phyloP scores from a whole-genome alignment of 2,113 vertebrate genomes.

The Rhodinocichla rosea region DNA sequence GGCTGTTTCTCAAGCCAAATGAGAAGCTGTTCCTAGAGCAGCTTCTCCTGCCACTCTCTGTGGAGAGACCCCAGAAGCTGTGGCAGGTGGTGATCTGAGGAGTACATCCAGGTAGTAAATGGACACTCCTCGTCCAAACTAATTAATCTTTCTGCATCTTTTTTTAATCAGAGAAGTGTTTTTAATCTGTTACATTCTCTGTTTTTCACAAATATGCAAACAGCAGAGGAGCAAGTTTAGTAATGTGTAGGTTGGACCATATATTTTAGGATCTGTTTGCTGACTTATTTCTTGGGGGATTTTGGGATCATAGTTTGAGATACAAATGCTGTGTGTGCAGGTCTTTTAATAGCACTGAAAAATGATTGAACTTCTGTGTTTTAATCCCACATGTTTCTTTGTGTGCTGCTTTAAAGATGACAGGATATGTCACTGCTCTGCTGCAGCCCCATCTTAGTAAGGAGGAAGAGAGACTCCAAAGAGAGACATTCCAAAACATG shows the following conservation, averaged over 20 bases:
- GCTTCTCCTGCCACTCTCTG: background rate
- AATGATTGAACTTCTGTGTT: background rate
- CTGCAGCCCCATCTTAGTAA: background rate
- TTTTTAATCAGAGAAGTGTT: background rate
- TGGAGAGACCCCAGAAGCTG: background rate
- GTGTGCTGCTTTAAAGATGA: background rate
- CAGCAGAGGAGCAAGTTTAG: background rate
- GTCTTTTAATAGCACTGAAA: background rate
- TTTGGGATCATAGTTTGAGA: background rate
- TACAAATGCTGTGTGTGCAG: background rate
- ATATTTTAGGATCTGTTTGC: background rate
- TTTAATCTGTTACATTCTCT: background rate
- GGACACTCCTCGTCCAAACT: background rate
- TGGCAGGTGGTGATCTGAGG: background rate
- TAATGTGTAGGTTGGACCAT: background rate
- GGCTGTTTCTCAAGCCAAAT: background rate
- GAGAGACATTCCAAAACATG: background rate
- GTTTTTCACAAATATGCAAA: fast-evolving
- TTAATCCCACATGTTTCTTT: background rate
- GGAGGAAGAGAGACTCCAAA: background rate
- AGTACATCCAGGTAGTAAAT: background rate
- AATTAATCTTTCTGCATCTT: background rate
- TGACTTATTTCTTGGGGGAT: background rate
- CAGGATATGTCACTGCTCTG: background rate
- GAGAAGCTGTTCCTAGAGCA: background rate